These are phyloP conservation scores for Amblyopsis rosae DNA, from an alignment of 2,113 vertebrate species.

Conservation along the genomic window DNA sequence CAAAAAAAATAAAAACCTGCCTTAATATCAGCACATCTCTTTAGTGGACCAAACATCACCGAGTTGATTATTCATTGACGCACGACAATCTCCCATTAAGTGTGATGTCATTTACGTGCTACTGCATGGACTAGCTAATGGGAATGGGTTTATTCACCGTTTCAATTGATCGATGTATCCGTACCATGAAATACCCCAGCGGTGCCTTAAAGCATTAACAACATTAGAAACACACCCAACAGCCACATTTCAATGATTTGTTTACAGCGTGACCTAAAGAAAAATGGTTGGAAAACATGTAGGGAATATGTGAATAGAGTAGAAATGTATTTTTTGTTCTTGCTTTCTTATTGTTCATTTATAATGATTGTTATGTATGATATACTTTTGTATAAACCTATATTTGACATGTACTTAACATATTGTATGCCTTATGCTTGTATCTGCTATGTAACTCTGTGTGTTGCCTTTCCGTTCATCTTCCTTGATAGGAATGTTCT, in stretches of 20 bases:
- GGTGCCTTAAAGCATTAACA: slow-evolving; percentile 74
- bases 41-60: slow-evolving; percentile 71
- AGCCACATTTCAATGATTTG: slow-evolving; percentile 70
- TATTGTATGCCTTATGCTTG: slow-evolving; percentile 68
- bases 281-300: slow-evolving; percentile 57
- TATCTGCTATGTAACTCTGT: slow-evolving; percentile 43
- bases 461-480: slow-evolving; percentile 21
- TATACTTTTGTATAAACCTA: slow-evolving; percentile 69
- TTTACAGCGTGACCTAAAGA: slow-evolving; percentile 69
- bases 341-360: slow-evolving; percentile 61
- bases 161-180: slow-evolving; percentile 54
- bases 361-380: slow-evolving; percentile 70
- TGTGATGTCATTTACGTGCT: slow-evolving; percentile 41
- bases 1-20: slow-evolving; percentile 52
- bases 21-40: slow-evolving; percentile 71
- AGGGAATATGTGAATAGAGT: slow-evolving; percentile 68
- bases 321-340: slow-evolving; percentile 55
- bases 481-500: slow-evolving; percentile 24
- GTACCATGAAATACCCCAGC: slow-evolving; percentile 48
- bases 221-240: slow-evolving; percentile 55
- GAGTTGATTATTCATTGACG: slow-evolving; percentile 49
- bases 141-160: slow-evolving; percentile 29
- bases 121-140: slow-evolving; percentile 56
- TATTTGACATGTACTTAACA: slow-evolving; percentile 66
- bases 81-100: slow-evolving; percentile 58